Conservation (phyloP, 2,888 invertebrate species). For the Cyclophora albipunctata region DNA sequence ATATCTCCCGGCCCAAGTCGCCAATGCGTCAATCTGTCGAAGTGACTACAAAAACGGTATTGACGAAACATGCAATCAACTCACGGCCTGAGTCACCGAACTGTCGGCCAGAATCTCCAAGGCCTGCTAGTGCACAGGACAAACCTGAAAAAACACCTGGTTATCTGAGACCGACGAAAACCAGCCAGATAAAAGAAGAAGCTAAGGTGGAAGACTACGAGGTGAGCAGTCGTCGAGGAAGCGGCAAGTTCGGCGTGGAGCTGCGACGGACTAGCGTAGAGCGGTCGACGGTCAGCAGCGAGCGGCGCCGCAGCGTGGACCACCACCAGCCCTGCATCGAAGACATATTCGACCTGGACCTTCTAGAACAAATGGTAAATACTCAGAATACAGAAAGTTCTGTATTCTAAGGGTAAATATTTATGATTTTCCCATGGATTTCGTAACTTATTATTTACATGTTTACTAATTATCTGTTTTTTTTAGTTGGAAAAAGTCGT, state of each 20-base stretch:
- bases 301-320: conserved; percentile 65
- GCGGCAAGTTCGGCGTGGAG: conserved; percentile 82
- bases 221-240: conserved; percentile 68
- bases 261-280: conserved; percentile 75
- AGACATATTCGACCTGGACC: conserved; percentile 81
- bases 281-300: conserved; percentile 58
- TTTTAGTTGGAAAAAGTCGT: conserved; percentile 83
- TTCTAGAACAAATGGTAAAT: conserved; percentile 83
- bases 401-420: too few relatives aligned
- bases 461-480: conserved; percentile 11
- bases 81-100: conserved; percentile 42
- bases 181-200: conserved; percentile 57
- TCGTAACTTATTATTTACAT: conserved; percentile 21
- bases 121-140: conserved; percentile 29
- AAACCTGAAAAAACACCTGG: conserved; percentile 49
- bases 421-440: conserved; percentile 24
- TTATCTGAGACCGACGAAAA: conserved; percentile 55
- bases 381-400: too few relatives aligned
- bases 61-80: conserved; percentile 32
- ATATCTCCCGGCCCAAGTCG: conserved; percentile 39
- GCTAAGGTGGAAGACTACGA: conserved; percentile 47
- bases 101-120: conserved; percentile 36
- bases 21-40: conserved; percentile 37
- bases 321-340: conserved; percentile 78
- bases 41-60: conserved; percentile 29